Conservation (phyloP, 2,888 invertebrate genomes). For the Magallana nippona region DNA sequence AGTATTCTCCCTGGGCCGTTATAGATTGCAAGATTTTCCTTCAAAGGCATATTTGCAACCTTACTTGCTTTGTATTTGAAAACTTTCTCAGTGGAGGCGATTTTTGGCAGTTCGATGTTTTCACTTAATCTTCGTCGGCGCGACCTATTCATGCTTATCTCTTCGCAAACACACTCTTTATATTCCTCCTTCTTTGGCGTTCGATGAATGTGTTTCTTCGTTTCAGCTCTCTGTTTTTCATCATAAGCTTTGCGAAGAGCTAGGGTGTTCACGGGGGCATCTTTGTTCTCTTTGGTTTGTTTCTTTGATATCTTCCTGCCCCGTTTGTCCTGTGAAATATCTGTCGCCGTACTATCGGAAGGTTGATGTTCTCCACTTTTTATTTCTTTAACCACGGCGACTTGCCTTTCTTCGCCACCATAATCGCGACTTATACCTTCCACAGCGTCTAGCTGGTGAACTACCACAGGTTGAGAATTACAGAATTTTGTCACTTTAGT, state of each 20-base stretch:
- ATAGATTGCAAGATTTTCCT: neutral
- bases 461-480: neutral
- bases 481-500: neutral
- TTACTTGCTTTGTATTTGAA: neutral
- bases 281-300: neutral
- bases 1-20: neutral
- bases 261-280: neutral
- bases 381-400: slow-evolving; percentile 7
- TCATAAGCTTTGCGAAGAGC: neutral
- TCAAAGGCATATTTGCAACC: neutral
- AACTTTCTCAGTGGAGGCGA: neutral
- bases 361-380: neutral
- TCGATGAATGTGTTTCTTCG: neutral
- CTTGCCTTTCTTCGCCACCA: neutral
- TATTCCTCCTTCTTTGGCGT: neutral
- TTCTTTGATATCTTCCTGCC: neutral
- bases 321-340: neutral
- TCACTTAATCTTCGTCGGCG: neutral
- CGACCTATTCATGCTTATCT: neutral
- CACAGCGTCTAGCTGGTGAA: neutral
- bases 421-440: neutral
- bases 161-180: neutral
- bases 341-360: neutral
- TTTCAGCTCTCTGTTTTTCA: neutral
- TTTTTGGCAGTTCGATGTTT: neutral